These are phyloP conservation scores for Eudasyphora cyanicolor DNA, from an alignment of 2,888 invertebrate species.

Conservation along the genomic window DNA sequence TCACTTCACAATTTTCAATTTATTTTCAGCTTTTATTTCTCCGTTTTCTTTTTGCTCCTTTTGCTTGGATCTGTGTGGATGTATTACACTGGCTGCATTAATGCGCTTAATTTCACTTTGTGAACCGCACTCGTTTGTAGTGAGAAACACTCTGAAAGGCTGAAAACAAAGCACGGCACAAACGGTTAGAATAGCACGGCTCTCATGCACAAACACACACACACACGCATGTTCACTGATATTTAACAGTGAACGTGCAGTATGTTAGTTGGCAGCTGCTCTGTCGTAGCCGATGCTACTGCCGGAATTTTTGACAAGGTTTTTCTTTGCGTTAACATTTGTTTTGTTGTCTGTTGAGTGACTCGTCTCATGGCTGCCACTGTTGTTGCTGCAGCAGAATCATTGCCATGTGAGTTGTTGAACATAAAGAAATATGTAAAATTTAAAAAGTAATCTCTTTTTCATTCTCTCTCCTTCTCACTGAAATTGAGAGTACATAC, in stretches of 20 bases:
- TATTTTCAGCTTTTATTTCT: slow-evolving; percentile 44
- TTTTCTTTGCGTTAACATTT: slow-evolving; percentile 23
- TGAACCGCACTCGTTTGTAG: slow-evolving; percentile 68
- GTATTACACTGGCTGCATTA: slow-evolving; percentile 46
- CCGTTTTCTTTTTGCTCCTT: slow-evolving; percentile 25
- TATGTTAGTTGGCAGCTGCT: slow-evolving; percentile 14
- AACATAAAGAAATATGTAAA: background rate
- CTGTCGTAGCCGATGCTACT: slow-evolving; percentile 41
- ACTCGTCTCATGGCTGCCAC: slow-evolving; percentile 2
- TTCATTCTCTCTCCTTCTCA: background rate
- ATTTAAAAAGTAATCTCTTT: too few relatives aligned
- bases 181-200: too few relatives aligned
- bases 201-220: slow-evolving; percentile 20
- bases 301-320: slow-evolving; percentile 54
- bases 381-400: slow-evolving; percentile 48
- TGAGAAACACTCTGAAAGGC: slow-evolving; percentile 67
- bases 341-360: slow-evolving; percentile 26
- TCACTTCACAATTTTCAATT: slow-evolving; percentile 3
- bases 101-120: slow-evolving; percentile 58
- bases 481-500: background rate
- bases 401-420: slow-evolving; percentile 53
- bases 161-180: slow-evolving; percentile 39
- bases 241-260: too few relatives aligned
- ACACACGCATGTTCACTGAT: slow-evolving; percentile 10
- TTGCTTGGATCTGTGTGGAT: slow-evolving; percentile 14